Base-by-base conservation (phyloP, 1,140 invertebrate genomes). In the Drosophila subpulchrella region DNA sequence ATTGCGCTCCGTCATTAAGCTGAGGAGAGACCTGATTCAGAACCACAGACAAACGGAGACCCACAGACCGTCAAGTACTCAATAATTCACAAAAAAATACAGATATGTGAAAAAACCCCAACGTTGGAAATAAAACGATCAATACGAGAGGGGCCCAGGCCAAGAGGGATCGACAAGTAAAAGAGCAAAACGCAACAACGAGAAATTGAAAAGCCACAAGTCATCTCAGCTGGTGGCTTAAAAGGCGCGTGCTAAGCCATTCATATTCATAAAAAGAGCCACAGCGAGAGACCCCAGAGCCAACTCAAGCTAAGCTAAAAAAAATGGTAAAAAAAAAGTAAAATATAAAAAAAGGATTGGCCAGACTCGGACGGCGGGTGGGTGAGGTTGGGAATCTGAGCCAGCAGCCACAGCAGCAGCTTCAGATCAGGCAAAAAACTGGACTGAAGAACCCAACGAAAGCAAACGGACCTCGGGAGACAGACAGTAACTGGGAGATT, bases 151-250 rank as follows among this genome's bases (percentile, higher is more conserved):
- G 79, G 61, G 65, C 30, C 27, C 41, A n/a, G 44, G 41, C 27
- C 27, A 71, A 44, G 10, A 24, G 4, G 51, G 65, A 30, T 42
- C 65, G 47, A 83, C 81, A 84, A 81, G 78, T 58, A 72, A 81
- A 61, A 81, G 72, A 81, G 71, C 60, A 73, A 73, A 59, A 65
- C 58, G 75, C 66, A 71, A 86, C 73, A 81, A 83, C 84, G 82
- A 89, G 81, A 89, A 89, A 82, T 89, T 89, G 84, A 90, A 89
- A 89, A 90, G 81, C 78, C 85, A 90, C 85, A 89, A 89, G 85
- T 89, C 85, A 89, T 89, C 85, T 90, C 85, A 89, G 85, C 85
- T 89, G 85, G 85, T 89, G 85, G 85, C 85, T 85, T 89, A 89
- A 89, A 89, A 89, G 85, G 85, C 85, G 85, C 85, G 85, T 89